Evolutionary conservation across 2,888 invertebrate genomes (phyloP), one percentile per base, ranked within the genome.

Genomic region (Anaspis maculata): DNA sequence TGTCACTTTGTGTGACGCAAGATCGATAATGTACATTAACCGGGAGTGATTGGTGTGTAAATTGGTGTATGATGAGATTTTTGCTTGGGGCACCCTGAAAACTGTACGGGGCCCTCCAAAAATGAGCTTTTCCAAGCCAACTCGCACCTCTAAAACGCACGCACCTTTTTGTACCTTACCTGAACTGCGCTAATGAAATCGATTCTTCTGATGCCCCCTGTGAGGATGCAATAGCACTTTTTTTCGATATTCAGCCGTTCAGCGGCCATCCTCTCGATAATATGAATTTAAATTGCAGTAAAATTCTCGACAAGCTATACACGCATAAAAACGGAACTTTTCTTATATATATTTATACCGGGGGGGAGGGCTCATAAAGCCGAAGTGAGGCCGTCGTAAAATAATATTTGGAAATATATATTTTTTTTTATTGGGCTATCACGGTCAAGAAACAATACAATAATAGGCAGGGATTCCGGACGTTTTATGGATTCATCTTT

Each of bases 341-440:
- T 32, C 32, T 38, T 34, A 41, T 44, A 41, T 30, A 19, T 6
- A 19, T 19, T 5, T 19, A 19, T 19, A 19, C 19, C 19, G 19
- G 9, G 36, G 38, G 34, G 38, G 38, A 34, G n/a, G n/a, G n/a
- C n/a, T n/a, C n/a, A 43, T 45, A 38, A 32, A 46, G 42, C 39
- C 41, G 40, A 5, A 19, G 19, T 19, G 39, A 46, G 42, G 42
- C 42, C 30, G 46, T 42, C 42, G 44, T 48, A 52, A 51, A 50
- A 45, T 47, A 41, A 44, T 51, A 49, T 48, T 48, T 44, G 48
- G 45, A 45, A 47, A 46, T 41, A 36, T 36, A n/a, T n/a, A n/a
- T n/a, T n/a, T 36, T 41, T 39, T 47, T 49, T 49, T 46, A 46
- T 49, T 42, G 45, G 41, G 40, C 41, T 41, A 34, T 37, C 46